Base-by-base conservation (phyloP, 1,140 invertebrate genomes). In the Branchinecta lynchi region DNA sequence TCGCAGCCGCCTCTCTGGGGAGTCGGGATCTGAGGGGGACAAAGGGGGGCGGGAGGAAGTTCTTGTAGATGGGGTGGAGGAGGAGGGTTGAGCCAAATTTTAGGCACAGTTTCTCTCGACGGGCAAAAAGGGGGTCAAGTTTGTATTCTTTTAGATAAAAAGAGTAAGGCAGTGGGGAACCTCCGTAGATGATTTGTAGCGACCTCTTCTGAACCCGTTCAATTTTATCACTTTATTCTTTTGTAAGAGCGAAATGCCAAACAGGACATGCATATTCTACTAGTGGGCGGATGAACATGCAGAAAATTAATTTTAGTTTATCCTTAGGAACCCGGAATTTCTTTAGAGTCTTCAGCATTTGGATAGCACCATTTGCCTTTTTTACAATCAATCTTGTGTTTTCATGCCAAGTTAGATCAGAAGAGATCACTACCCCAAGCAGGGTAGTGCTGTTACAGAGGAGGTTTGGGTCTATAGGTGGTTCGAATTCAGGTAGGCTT, bases 21-120 rank as follows among this genome's bases (percentile, higher is more conserved):
- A 32, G 32, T 32, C 32, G 32, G 32, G 32, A 32, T 32, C 32
- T 32, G 32, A 32, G 32, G 32, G 32, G 32, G 32, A 32, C 32
- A 32, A 32, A 32, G 32, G 32, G 32, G 5, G 32, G 32, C 32
- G 32, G 32, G 32, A 32, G 32, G 32, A 32, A 32, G 32, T 32
- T 32, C 32, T 32, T 32, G 32, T 32, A 32, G 32, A 32, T 32
- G 32, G 32, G 32, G 32, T 32, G 32, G 32, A 32, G 32, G 32
- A 32, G 32, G 32, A 32, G 32, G 32, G 32, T 32, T 32, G 32
- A 32, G 10, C 43, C n/a, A 43, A 7, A 67, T 46, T 66, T 68
- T 67, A n/a, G 45, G 45, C 15, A n/a, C 43, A n/a, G 69, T 21
- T 71, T 32, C n/a, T 70, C 45, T 32, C 43, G 44, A 6, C 68